A percentile compares a stretch with the other conserved stretches of the same genome.
phyloP scores from a whole-genome alignment of 1,140 invertebrate species.

The Gryon sp. region DNA sequence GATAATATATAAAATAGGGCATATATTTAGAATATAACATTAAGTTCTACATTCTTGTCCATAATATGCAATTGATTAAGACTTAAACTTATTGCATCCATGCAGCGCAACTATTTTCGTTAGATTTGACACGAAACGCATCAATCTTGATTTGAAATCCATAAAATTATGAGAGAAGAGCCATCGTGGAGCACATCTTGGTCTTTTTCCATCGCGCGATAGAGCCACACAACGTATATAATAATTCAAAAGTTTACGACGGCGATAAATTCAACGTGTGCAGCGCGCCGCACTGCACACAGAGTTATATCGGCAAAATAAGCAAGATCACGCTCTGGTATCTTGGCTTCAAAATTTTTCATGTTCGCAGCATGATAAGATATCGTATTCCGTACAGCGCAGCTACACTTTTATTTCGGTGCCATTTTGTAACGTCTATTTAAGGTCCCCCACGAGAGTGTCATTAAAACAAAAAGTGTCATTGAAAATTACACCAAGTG shows the following conservation, averaged over 20 bases:
- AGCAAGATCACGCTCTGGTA: slow-evolving; percentile 57
- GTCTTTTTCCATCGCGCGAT: slow-evolving; percentile 57
- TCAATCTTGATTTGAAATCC: slow-evolving; percentile 67
- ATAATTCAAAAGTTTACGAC: slow-evolving; percentile 72
- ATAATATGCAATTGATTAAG: slow-evolving; percentile 7
- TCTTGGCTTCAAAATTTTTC: slow-evolving; percentile 63
- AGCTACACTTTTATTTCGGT: slow-evolving; percentile 48
- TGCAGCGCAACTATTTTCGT: slow-evolving; percentile 25
- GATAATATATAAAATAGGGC: too few species aligned
- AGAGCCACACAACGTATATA: slow-evolving; percentile 53
- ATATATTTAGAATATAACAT: too few species aligned
- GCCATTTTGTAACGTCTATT: slow-evolving; percentile 45
- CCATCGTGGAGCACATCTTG: slow-evolving; percentile 39
- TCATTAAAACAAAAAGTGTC: slow-evolving; percentile 49
- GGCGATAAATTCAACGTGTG: slow-evolving; percentile 66
- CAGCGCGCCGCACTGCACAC: slow-evolving; percentile 38
- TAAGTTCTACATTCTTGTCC: too few species aligned
- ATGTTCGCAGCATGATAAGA: slow-evolving; percentile 61
- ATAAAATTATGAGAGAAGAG: slow-evolving; percentile 70
- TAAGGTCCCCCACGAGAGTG: slow-evolving; percentile 32
- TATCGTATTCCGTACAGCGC: slow-evolving; percentile 57
- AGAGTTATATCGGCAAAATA: slow-evolving; percentile 61
- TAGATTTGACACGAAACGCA: slow-evolving; percentile 37
- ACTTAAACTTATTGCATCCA: slow-evolving; percentile 4
- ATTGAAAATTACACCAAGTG: slow-evolving; percentile 38